Percentiles rank a stretch among this genome's conserved stretches.
Evolutionary conservation across 2,797 vertebrate species (phyloP).

Genomic region (Acridotheres tristis): DNA sequence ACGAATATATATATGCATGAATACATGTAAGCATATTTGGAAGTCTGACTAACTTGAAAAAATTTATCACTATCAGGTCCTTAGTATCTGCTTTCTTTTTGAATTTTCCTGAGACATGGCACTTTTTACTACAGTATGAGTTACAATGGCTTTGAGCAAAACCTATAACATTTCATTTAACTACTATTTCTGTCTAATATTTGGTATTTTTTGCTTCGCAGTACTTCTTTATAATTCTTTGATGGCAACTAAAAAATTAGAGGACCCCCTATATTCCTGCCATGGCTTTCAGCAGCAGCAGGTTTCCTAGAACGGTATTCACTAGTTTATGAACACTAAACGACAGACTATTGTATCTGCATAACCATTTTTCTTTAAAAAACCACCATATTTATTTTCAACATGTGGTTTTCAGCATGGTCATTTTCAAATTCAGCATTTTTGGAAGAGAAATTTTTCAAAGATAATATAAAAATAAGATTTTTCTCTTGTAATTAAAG

Average conservation of each 20-base stretch:
- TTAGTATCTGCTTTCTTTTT: neutral
- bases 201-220: neutral
- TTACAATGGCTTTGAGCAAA: neutral
- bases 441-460: neutral
- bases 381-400: neutral
- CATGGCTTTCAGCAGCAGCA: neutral
- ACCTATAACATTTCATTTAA: neutral
- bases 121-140: neutral
- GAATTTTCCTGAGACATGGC: neutral
- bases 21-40: neutral
- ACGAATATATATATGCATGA: neutral
- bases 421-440: neutral
- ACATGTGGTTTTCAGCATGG: neutral
- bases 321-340: neutral
- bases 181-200: neutral
- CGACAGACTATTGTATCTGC: neutral
- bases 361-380: neutral
- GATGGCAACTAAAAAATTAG: neutral
- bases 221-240: neutral
- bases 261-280: neutral
- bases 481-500: neutral
- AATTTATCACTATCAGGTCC: neutral
- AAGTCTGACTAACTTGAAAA: neutral
- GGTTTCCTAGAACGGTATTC: conserved; percentile 10
- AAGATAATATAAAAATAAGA: neutral